These are phyloP conservation scores for Conomelus anceps DNA, from an alignment of 2,888 invertebrate species.

Conservation along the genomic window DNA sequence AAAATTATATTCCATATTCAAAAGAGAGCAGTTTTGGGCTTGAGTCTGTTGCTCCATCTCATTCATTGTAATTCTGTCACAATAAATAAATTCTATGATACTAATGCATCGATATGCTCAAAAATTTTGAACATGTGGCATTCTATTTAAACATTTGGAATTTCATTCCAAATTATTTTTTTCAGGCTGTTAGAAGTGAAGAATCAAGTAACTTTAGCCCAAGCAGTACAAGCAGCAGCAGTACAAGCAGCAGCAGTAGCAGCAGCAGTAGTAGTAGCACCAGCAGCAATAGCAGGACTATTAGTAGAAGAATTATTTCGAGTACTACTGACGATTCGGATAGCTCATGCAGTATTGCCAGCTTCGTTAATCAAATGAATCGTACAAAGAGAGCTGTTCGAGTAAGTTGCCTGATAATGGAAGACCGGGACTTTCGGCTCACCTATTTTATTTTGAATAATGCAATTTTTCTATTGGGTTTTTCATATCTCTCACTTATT, in stretches of 20 bases:
- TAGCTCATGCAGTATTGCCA: neutral
- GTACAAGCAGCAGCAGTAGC: neutral
- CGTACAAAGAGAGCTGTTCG: neutral
- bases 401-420: neutral
- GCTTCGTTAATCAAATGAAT: neutral
- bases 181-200: neutral
- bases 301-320: neutral
- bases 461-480: no score
- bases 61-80: no score
- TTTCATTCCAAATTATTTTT: neutral
- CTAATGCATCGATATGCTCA: no score
- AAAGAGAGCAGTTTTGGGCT: no score
- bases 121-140: no score
- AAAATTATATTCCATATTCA: no score
- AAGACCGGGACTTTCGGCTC: neutral
- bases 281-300: constrained; percentile 1
- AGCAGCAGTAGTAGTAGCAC: constrained; percentile 3
- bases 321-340: neutral
- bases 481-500: no score
- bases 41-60: no score
- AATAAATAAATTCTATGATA: no score
- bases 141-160: no score
- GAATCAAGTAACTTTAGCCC: no score
- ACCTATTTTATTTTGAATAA: no score
- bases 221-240: neutral